Percentiles rank a stretch among this genome's conserved stretches.
phyloP scores from a whole-genome alignment of 2,888 invertebrate species.

The Carcina quercana region DNA sequence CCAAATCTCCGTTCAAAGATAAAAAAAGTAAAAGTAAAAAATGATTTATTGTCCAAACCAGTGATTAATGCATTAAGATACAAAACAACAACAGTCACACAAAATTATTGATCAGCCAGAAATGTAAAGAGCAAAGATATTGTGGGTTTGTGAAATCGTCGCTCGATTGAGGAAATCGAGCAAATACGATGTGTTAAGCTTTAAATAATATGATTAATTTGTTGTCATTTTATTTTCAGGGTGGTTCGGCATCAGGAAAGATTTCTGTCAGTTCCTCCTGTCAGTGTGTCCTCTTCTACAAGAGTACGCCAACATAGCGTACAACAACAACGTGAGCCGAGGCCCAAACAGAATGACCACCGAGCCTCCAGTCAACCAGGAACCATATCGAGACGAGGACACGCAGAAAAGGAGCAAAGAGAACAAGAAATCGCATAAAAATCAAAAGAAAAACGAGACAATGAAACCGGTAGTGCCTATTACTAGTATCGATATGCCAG shows the following conservation, averaged over 20 bases:
- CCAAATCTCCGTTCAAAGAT: too few species aligned
- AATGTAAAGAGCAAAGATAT: too few species aligned
- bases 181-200: too few species aligned
- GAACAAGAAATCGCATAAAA: constrained; percentile 78
- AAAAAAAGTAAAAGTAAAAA: too few species aligned
- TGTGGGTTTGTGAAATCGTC: too few species aligned
- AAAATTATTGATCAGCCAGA: too few species aligned
- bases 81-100: too few species aligned
- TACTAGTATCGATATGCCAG: constrained; percentile 92
- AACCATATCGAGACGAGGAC: constrained; percentile 64
- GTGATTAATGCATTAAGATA: too few species aligned
- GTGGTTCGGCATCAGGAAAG: constrained; percentile 99
- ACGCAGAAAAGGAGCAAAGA: constrained; percentile 65
- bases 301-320: constrained; percentile 99
- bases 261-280: constrained; percentile 97
- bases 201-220: too few species aligned
- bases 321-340: constrained; percentile 78
- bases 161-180: too few species aligned
- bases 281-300: constrained; percentile 95
- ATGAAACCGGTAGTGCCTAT: constrained; percentile 92
- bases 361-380: constrained; percentile 51
- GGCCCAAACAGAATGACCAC: constrained; percentile 42
- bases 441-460: constrained; percentile 83
- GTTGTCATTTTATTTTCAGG: constrained; percentile 78
- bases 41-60: too few species aligned